Evolutionary conservation across 1,140 invertebrate genomes (phyloP).

Genomic region (Ditylenchus dipsaci): DNA sequence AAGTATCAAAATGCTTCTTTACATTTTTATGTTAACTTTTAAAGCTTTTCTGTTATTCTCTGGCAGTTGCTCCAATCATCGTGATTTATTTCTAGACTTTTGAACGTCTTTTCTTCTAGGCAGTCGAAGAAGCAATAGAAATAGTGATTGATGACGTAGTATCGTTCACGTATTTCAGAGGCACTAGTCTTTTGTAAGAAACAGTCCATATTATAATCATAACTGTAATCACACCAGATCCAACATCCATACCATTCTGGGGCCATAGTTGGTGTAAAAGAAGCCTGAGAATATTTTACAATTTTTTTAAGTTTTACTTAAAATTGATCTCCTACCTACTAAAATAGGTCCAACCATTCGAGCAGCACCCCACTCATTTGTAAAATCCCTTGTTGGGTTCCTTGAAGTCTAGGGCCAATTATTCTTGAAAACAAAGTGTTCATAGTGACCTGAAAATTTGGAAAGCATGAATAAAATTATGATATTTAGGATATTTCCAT

Average conservation of each 20-base stretch:
- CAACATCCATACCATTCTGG: slow-evolving; percentile 15
- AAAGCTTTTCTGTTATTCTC: no score
- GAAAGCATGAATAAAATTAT: no score
- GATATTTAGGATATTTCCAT: no score
- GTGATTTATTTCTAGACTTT: no score
- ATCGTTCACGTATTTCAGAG: background rate
- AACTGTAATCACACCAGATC: slow-evolving; percentile 7
- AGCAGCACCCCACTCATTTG: slow-evolving; percentile 18
- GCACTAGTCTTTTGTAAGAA: slow-evolving; percentile 15
- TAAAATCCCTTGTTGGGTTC: slow-evolving; percentile 31
- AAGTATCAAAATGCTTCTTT: no score
- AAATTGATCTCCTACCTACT: slow-evolving; percentile 18
- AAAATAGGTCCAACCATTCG: slow-evolving; percentile 20
- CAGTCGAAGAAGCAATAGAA: background rate
- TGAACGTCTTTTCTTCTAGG: no score
- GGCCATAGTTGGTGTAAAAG: slow-evolving; percentile 13
- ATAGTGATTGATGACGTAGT: background rate
- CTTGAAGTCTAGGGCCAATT: slow-evolving; percentile 38
- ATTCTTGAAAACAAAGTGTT: slow-evolving; percentile 40
- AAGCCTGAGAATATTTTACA: slow-evolving; percentile 7
- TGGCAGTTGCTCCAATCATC: no score
- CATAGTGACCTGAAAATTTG: no score
- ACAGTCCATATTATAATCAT: slow-evolving; percentile 18
- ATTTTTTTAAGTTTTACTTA: no score
- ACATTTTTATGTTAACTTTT: no score